phyloP scores from a whole-genome alignment of 2,113 vertebrate species.

The Oreocharis arfaki region DNA sequence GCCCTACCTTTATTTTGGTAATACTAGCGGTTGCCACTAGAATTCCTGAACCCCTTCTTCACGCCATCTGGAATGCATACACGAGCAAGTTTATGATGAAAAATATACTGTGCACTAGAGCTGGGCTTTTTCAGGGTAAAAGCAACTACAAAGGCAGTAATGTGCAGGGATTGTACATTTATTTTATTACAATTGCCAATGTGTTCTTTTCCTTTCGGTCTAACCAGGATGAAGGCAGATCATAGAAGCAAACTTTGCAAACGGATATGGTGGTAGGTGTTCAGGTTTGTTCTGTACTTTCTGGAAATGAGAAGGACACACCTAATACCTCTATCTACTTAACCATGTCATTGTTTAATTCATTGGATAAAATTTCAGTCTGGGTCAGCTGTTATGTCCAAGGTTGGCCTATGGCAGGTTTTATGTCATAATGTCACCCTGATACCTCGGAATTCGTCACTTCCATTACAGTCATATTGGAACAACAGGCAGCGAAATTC shows the following conservation, averaged over 20 bases:
- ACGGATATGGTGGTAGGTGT: not conserved
- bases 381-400: not conserved
- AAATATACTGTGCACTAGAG: constrained; percentile 38
- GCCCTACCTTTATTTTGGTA: constrained; percentile 59
- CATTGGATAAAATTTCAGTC: not conserved
- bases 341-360: not conserved
- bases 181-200: constrained; percentile 22
- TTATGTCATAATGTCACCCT: not conserved
- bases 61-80: constrained; percentile 59
- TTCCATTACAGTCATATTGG: not conserved
- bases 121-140: constrained; percentile 35
- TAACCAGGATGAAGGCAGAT: not conserved
- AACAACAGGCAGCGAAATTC: not conserved
- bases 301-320: not conserved
- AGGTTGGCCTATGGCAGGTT: not conserved
- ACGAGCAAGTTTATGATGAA: constrained; percentile 53
- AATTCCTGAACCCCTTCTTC: constrained; percentile 55
- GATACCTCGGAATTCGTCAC: not conserved
- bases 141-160: constrained; percentile 52
- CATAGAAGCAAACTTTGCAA: not conserved
- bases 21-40: constrained; percentile 37
- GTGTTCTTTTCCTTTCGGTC: constrained; percentile 24
- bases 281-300: not conserved
- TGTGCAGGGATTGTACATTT: constrained; percentile 4
- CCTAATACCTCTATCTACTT: not conserved